A percentile compares a stretch with the other conserved stretches of the same genome.
Conservation (phyloP, 2,113 vertebrate species). For the Tragulus kanchil region DNA sequence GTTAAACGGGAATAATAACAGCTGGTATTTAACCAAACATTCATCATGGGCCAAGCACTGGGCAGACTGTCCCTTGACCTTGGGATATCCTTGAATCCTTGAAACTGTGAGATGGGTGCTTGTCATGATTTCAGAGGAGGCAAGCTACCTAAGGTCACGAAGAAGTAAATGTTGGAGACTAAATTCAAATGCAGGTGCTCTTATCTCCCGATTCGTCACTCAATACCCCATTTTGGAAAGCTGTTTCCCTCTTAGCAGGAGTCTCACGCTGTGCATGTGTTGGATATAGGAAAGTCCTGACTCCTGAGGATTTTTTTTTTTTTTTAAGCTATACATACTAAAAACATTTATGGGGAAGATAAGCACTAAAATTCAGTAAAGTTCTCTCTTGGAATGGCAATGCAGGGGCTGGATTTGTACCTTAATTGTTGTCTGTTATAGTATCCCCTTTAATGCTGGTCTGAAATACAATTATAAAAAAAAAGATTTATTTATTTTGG, state of each 20-base stretch:
- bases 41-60: accelerated
- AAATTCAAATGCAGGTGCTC: too few species aligned
- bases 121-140: not conserved
- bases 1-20: too few species aligned
- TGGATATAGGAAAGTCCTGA: not conserved
- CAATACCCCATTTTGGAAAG: not conserved
- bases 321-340: not conserved
- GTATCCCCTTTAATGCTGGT: slow-evolving; percentile 2
- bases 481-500: too few species aligned
- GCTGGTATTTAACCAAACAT: not conserved
- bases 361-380: not conserved
- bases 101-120: not conserved
- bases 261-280: not conserved
- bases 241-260: not conserved
- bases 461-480: too few species aligned
- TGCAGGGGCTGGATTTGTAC: not conserved
- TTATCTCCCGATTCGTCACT: not conserved
- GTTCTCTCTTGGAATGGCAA: not conserved
- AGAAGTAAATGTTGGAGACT: not conserved
- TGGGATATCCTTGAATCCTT: not conserved
- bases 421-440: not conserved
- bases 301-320: not conserved
- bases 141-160: not conserved
- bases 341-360: not conserved
- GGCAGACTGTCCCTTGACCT: not conserved